These are phyloP conservation scores for Tetropium fuscum DNA, from an alignment of 2,888 invertebrate species.

Conservation along the genomic window DNA sequence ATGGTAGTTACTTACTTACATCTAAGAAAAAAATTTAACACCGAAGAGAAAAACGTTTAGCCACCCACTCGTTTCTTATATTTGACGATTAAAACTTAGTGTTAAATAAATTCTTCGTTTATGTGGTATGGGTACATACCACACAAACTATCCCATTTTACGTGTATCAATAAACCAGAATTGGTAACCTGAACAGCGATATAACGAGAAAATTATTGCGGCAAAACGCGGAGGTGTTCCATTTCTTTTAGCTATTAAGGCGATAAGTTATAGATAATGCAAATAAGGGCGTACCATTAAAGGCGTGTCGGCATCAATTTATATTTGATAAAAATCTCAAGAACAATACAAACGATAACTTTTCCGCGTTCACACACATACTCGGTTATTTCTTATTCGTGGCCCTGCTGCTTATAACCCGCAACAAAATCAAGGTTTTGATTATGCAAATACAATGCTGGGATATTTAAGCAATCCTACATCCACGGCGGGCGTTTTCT, in stretches of 20 bases:
- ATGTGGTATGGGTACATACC: not conserved
- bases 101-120: not conserved
- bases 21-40: no score
- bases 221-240: constrained; percentile 1
- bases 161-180: not conserved
- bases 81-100: no score
- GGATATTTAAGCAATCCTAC: constrained; percentile 8
- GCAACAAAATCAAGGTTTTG: constrained; percentile 18
- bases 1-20: no score
- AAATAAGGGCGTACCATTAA: constrained; percentile 26
- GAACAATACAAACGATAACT: constrained; percentile 28
- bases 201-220: constrained; percentile 2
- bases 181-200: not conserved
- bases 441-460: constrained; percentile 24
- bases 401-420: not conserved
- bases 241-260: constrained; percentile 4
- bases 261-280: constrained; percentile 20
- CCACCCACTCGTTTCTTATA: no score
- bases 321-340: constrained; percentile 27
- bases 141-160: not conserved
- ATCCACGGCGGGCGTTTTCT: constrained; percentile 19
- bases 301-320: constrained; percentile 26
- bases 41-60: not conserved
- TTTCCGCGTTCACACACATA: constrained; percentile 14
- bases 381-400: constrained; percentile 4